Percentiles rank a stretch among this genome's conserved stretches.
Conservation (phyloP, 2,113 vertebrate genomes). For the Takifugu bimaculatus region DNA sequence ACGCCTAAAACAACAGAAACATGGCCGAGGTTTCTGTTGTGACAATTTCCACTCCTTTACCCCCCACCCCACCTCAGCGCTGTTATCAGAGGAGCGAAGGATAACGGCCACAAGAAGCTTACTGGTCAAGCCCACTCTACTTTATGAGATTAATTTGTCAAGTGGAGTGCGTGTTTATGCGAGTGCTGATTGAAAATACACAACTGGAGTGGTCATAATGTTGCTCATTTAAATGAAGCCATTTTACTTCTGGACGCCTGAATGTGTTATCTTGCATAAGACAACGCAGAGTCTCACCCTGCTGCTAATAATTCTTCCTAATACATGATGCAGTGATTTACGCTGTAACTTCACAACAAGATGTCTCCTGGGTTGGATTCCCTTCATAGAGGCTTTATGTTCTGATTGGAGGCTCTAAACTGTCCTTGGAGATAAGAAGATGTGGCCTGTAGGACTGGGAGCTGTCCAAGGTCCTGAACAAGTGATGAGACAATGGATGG, state of each 20-base stretch:
- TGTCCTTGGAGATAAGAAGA: too few relatives aligned
- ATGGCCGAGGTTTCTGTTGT: conserved; percentile 49
- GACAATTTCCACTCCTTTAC: conserved; percentile 42
- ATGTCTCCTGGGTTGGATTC: too few relatives aligned
- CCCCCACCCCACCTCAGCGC: neutral
- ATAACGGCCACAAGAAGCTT: conserved; percentile 43
- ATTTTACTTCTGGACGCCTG: conserved; percentile 6
- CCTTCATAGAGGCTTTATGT: too few relatives aligned
- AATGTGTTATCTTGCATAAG: conserved; percentile 1
- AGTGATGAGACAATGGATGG: too few relatives aligned
- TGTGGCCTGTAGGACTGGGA: too few relatives aligned
- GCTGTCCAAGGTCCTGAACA: too few relatives aligned
- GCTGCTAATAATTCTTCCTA: neutral
- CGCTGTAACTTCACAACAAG: too few relatives aligned
- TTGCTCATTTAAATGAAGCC: neutral
- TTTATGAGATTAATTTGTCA: conserved; percentile 63
- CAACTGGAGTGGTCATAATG: conserved; percentile 12
- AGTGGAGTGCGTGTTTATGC: conserved; percentile 28
- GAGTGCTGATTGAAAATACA: conserved; percentile 24
- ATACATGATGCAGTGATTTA: neutral
- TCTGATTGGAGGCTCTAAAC: too few relatives aligned
- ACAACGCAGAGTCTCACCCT: neutral
- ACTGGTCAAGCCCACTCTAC: conserved; percentile 53
- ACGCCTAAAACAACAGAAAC: conserved; percentile 31
- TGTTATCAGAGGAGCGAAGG: conserved; percentile 46